These are phyloP conservation scores for Gouania willdenowi DNA, from an alignment of 2,797 vertebrate species.

Conservation along the genomic window DNA sequence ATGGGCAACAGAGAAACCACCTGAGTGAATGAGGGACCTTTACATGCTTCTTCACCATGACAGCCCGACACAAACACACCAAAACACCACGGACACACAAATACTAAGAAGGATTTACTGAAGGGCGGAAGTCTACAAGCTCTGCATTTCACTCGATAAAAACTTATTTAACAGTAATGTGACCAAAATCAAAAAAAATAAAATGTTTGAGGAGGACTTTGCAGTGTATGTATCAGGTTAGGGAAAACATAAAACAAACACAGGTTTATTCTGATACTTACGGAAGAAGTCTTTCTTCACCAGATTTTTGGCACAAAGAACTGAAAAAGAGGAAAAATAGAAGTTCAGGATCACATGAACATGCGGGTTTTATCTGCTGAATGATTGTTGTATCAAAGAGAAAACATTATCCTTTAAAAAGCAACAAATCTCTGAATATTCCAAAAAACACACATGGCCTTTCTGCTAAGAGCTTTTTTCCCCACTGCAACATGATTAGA, in stretches of 20 bases:
- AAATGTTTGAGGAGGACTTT: conserved; percentile 19
- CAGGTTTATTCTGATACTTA: conserved; percentile 76
- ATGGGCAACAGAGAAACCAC: conserved; percentile 64
- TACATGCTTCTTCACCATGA: conserved; percentile 61
- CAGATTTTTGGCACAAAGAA: conserved; percentile 98
- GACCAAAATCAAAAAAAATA: too few species aligned
- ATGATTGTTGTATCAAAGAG: too few species aligned
- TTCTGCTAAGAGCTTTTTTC: background rate
- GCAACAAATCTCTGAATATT: background rate
- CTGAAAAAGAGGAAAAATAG: conserved; percentile 68
- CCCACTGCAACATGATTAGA: background rate
- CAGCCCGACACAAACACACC: conserved; percentile 65
- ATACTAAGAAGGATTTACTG: background rate
- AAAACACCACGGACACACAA: conserved; percentile 35
- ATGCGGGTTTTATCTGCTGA: too few species aligned
- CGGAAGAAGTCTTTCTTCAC: conserved; percentile 99
- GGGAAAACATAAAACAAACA: background rate
- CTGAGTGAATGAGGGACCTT: conserved; percentile 52
- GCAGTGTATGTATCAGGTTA: conserved; percentile 9
- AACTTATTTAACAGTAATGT: background rate
- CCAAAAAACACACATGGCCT: background rate
- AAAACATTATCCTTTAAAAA: too few species aligned
- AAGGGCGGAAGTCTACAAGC: background rate
- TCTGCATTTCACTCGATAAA: too few species aligned
- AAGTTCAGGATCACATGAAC: too few species aligned